A percentile compares a stretch with the other conserved stretches of the same genome.
phyloP scores from a whole-genome alignment of 37 sponge, comb jelly and placozoan genomes.

The Beroe ovata region DNA sequence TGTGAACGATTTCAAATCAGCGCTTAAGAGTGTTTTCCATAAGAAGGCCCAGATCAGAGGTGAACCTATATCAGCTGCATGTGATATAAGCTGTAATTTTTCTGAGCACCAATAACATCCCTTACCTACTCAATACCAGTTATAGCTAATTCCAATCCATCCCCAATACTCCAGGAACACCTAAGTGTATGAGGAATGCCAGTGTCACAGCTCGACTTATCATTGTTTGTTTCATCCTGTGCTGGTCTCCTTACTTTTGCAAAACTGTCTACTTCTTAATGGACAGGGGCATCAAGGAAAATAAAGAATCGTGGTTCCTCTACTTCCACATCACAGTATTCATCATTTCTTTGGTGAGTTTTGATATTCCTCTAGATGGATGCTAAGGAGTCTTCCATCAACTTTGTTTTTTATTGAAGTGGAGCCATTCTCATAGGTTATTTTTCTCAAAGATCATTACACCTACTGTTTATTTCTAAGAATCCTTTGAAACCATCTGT shows the following conservation, averaged over 20 bases:
- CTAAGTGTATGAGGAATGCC: conserved; percentile 62
- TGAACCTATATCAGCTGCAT: too few relatives aligned
- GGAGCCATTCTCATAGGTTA: too few relatives aligned
- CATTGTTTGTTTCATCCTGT: conserved; percentile 49
- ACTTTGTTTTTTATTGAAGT: too few relatives aligned
- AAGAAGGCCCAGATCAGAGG: conserved; percentile 52
- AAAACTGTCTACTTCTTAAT: conserved; percentile 31
- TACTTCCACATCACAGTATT: conserved; percentile 25
- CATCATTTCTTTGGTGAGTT: conserved; percentile 18
- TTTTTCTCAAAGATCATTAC: too few relatives aligned
- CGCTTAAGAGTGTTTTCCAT: conserved; percentile 2
- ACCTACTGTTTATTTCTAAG: too few relatives aligned
- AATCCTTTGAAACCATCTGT: too few relatives aligned
- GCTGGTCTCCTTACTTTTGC: conserved; percentile 51
- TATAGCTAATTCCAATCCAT: too few relatives aligned
- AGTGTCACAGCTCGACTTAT: conserved; percentile 64
- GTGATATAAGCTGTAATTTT: too few relatives aligned
- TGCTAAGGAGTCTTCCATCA: too few relatives aligned
- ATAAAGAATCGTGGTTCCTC: conserved; percentile 35
- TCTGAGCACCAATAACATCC: too few relatives aligned
- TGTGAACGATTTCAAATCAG: conserved; percentile 26
- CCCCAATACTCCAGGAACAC: conserved; percentile 30
- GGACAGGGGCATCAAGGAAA: background rate
- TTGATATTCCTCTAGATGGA: too few relatives aligned
- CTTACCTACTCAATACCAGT: too few relatives aligned